Evolutionary conservation across 2,797 vertebrate species (phyloP).

Genomic region (Microctenopoma lineatum): DNA sequence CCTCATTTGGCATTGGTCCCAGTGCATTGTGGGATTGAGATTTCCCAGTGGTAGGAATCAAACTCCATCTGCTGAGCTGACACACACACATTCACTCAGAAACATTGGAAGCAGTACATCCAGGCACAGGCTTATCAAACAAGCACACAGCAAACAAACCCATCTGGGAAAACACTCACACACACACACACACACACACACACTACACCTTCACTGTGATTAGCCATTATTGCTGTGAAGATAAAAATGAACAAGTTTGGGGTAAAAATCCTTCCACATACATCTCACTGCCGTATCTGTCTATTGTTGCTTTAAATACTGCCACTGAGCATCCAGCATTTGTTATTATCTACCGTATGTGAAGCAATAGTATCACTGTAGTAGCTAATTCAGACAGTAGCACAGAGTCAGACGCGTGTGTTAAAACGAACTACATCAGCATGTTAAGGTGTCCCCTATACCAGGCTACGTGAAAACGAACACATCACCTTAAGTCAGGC

Average conservation of each 20-base stretch:
- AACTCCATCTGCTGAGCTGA: constrained; percentile 75
- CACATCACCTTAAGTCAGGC: not conserved
- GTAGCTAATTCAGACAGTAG: constrained; percentile 51
- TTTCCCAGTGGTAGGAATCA: constrained; percentile 77
- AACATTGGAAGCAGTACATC: constrained; percentile 62
- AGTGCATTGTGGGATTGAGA: constrained; percentile 80
- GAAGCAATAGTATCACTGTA: constrained; percentile 72
- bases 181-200: constrained; percentile 19
- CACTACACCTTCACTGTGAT: constrained; percentile 73
- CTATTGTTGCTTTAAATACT: constrained; percentile 48
- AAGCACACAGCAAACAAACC: constrained; percentile 72
- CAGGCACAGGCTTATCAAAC: constrained; percentile 73
- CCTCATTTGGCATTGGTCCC: constrained; percentile 73
- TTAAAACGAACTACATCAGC: constrained; percentile 18
- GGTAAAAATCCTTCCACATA: constrained; percentile 17
- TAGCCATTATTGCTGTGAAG: constrained; percentile 68
- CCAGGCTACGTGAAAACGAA: constrained; percentile 23
- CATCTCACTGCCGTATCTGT: constrained; percentile 21
- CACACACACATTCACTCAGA: constrained; percentile 48
- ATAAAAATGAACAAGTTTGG: constrained; percentile 50
- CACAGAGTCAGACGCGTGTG: constrained; percentile 37
- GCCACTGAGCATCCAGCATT: constrained; percentile 46
- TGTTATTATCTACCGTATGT: constrained; percentile 49
- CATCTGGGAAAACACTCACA: constrained; percentile 41
- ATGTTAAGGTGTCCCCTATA: constrained; percentile 36